These are phyloP conservation scores for Zalophus californianus DNA, from an alignment of 2,797 vertebrate genomes.

Conservation along the genomic window DNA sequence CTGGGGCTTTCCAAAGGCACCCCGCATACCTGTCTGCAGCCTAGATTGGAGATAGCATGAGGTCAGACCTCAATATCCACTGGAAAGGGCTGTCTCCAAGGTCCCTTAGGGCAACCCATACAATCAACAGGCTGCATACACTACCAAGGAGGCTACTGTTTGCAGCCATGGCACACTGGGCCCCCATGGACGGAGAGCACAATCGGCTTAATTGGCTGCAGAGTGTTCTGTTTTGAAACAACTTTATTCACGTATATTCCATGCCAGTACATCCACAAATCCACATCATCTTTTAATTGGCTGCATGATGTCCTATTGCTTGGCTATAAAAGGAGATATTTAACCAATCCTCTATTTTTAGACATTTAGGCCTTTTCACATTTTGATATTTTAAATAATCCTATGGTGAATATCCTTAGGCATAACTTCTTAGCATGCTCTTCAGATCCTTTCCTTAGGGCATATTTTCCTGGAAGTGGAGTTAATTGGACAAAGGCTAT, in stretches of 20 bases:
- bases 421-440: neutral
- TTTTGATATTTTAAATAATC: constrained; percentile 19
- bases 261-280: neutral
- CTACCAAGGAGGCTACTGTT: no score
- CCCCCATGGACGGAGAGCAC: no score
- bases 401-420: neutral
- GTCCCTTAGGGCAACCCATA: no score
- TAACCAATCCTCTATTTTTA: neutral
- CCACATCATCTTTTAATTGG: neutral
- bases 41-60: no score
- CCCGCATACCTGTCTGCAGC: no score
- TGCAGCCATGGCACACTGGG: no score
- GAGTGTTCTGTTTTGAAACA: neutral
- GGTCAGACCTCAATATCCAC: no score
- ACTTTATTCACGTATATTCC: neutral
- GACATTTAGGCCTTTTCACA: neutral
- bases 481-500: neutral
- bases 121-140: no score
- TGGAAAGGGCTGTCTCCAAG: no score
- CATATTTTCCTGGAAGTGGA: neutral
- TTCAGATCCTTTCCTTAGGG: neutral
- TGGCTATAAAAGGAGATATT: neutral
- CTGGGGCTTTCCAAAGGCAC: no score
- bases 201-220: no score
- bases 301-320: neutral